phyloP scores from a whole-genome alignment of 1,140 invertebrate genomes.

The Zaprionus africanus region DNA sequence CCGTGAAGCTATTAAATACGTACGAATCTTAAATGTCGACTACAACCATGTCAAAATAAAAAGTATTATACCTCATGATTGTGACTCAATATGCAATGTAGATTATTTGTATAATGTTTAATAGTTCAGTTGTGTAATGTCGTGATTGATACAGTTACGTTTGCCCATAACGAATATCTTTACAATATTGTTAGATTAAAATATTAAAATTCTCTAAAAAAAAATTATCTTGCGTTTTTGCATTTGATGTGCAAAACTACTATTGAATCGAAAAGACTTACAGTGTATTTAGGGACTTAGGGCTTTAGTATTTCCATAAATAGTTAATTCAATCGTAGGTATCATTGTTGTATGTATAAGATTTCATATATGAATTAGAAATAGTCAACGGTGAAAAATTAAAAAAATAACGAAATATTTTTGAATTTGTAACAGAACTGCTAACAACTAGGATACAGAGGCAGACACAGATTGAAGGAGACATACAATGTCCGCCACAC shows the following conservation, averaged over 20 bases:
- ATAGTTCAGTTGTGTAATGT: neutral
- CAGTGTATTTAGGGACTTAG: neutral
- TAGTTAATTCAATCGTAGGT: neutral
- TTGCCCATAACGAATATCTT: neutral
- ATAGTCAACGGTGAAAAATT: neutral
- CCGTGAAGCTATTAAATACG: neutral
- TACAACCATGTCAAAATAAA: neutral
- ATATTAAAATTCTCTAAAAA: neutral
- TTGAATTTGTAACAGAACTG: slow-evolving; percentile 5
- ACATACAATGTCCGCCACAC: slow-evolving; percentile 90
- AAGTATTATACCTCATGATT: neutral
- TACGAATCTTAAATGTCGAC: neutral
- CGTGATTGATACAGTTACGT: slow-evolving; percentile 2
- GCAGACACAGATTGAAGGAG: neutral
- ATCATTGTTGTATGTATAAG: neutral
- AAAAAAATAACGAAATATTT: neutral
- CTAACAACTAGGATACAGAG: slow-evolving; percentile 22
- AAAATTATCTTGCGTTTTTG: neutral
- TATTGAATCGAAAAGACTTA: neutral
- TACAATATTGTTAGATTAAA: neutral
- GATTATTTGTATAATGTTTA: slow-evolving; percentile 2
- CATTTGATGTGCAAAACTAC: neutral
- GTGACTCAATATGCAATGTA: neutral
- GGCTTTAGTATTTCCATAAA: neutral
- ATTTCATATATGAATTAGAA: neutral